Evolutionary conservation across 2,888 invertebrate species (phyloP).

Genomic region (Plebejus melissa): DNA sequence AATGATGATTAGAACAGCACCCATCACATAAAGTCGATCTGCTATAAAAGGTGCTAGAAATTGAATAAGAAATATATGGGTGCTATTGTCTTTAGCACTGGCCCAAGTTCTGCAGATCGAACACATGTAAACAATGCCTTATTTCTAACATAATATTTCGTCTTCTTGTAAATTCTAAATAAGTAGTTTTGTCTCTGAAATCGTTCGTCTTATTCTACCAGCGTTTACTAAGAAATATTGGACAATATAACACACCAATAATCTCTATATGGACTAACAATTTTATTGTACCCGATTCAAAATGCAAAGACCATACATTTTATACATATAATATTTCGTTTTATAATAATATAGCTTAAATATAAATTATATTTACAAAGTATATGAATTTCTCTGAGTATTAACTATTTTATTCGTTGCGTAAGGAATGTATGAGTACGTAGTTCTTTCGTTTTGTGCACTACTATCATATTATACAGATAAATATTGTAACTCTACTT

Average conservation of each 20-base stretch:
- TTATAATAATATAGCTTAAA: conserved; percentile 23
- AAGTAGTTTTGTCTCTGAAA: background rate
- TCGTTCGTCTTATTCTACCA: conserved; percentile 10
- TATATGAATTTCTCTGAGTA: conserved; percentile 51
- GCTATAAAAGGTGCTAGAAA: background rate
- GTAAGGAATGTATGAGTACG: background rate
- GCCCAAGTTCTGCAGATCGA: background rate
- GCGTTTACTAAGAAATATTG: conserved; percentile 1
- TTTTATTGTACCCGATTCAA: conserved; percentile 27
- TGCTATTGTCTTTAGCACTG: background rate
- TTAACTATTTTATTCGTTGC: conserved; percentile 33
- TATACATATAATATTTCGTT: conserved; percentile 22
- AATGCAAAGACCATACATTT: conserved; percentile 26
- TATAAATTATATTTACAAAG: conserved; percentile 61
- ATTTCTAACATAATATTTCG: conserved; percentile 2
- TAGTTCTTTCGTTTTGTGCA: conserved; percentile 2
- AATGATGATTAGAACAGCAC: background rate
- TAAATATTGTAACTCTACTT: conserved; percentile 16
- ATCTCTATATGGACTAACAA: conserved; percentile 25
- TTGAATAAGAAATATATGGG: background rate
- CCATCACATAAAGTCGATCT: background rate
- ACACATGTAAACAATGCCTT: background rate
- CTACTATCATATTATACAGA: conserved; percentile 10
- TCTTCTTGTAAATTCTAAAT: background rate
- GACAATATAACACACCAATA: conserved; percentile 22